Conservation (phyloP, 1,140 invertebrate species). For the honey bee (Apis mellifera) region Amel_HAv3.1 CM009944.2:7598001-7598500, state of each 20-base stretch:
- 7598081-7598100: neutral
- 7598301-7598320: neutral
- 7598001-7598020: neutral
- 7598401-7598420: neutral
- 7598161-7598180: neutral
- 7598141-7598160: slow-evolving; percentile 29
- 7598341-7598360: neutral
- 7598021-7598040: neutral
- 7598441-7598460: neutral
- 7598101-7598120: neutral
- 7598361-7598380: neutral
- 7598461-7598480: neutral
- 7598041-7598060: neutral
- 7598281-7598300: neutral
- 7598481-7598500: neutral
- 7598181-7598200: neutral
- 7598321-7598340: neutral
- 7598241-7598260: neutral
- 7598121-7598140: slow-evolving; percentile 3
- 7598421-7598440: too few relatives aligned
- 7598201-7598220: neutral
- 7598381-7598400: neutral
- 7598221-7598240: slow-evolving; percentile 13
- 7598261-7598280: neutral
- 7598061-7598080: neutral